Conservation (phyloP, 2,797 vertebrate species). For the Lutjanus argentimaculatus region DNA sequence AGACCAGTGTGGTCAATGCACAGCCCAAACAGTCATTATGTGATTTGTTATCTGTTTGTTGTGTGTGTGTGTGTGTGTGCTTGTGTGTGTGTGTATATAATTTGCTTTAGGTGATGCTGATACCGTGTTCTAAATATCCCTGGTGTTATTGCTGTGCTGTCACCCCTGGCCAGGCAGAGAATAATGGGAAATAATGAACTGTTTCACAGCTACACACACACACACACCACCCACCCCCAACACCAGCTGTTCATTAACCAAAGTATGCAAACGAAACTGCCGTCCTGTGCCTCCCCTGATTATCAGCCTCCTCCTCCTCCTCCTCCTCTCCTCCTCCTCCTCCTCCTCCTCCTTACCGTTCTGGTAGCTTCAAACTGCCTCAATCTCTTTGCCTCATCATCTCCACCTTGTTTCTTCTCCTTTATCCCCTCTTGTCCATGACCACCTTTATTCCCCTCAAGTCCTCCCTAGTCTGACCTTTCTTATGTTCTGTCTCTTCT, state of each 20-base stretch:
- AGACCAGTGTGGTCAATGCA: slow-evolving; percentile 3
- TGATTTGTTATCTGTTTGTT: slow-evolving; percentile 26
- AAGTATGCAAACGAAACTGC: slow-evolving; percentile 89
- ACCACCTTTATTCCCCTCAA: background rate
- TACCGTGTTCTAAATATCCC: slow-evolving; percentile 72
- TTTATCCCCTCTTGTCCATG: background rate
- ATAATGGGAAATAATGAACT: slow-evolving; percentile 93
- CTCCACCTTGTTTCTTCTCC: slow-evolving; percentile 22
- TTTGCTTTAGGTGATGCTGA: slow-evolving; percentile 74
- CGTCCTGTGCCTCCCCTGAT: slow-evolving; percentile 74
- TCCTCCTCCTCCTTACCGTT: slow-evolving; percentile 46
- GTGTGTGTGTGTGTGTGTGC: slow-evolving; percentile 33
- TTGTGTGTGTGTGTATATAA: slow-evolving; percentile 32
- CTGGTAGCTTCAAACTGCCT: slow-evolving; percentile 48
- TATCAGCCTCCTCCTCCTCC: slow-evolving; percentile 62
- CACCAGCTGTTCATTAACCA: slow-evolving; percentile 92
- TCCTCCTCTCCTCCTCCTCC: slow-evolving; percentile 48
- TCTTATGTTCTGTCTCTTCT: background rate
- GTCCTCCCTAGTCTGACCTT: background rate
- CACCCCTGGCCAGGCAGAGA: slow-evolving; percentile 89
- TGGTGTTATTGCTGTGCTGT: slow-evolving; percentile 81
- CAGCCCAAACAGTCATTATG: slow-evolving; percentile 19
- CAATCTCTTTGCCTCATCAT: slow-evolving; percentile 58
- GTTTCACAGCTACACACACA: slow-evolving; percentile 73
- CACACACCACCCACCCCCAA: slow-evolving; percentile 54